phyloP scores from a whole-genome alignment of 53 echinoderm and acorn worm species.

The Stichopus horrens region DNA sequence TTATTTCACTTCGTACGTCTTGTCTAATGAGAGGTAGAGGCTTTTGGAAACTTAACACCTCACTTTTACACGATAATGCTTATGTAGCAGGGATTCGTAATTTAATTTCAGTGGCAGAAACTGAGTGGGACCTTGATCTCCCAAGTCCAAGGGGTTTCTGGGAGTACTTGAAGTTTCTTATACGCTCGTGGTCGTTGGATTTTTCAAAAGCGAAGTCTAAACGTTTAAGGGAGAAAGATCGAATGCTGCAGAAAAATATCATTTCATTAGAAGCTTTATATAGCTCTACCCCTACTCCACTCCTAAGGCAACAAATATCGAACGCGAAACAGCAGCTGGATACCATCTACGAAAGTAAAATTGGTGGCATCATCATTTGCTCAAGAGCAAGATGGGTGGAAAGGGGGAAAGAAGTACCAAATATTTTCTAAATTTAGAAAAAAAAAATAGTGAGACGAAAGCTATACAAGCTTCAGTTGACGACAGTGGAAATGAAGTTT shows the following conservation, averaged over 20 bases:
- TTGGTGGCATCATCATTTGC: not conserved
- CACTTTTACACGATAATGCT: not conserved
- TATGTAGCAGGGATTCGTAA: constrained; percentile 1
- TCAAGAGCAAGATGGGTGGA: constrained; percentile 12
- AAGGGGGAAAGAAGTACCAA: not conserved
- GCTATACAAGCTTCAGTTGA: not conserved
- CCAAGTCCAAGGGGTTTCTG: not conserved
- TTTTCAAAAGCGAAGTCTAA: not conserved
- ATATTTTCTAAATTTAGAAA: too few species aligned
- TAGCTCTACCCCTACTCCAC: not conserved
- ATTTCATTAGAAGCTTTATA: not conserved
- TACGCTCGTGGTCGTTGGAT: not conserved
- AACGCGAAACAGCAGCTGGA: not conserved
- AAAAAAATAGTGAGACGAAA: too few species aligned
- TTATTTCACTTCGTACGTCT: not conserved
- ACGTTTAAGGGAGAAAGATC: not conserved
- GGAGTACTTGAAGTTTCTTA: not conserved
- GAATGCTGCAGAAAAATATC: not conserved
- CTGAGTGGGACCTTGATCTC: not conserved
- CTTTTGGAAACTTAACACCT: not conserved
- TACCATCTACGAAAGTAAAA: not conserved
- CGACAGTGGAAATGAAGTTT: constrained; percentile 22
- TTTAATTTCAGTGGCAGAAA: not conserved
- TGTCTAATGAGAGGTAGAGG: not conserved
- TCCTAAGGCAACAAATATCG: not conserved